These are phyloP conservation scores for Panagrolaimus sp. DNA, from an alignment of 1,140 invertebrate species.

Conservation along the genomic window DNA sequence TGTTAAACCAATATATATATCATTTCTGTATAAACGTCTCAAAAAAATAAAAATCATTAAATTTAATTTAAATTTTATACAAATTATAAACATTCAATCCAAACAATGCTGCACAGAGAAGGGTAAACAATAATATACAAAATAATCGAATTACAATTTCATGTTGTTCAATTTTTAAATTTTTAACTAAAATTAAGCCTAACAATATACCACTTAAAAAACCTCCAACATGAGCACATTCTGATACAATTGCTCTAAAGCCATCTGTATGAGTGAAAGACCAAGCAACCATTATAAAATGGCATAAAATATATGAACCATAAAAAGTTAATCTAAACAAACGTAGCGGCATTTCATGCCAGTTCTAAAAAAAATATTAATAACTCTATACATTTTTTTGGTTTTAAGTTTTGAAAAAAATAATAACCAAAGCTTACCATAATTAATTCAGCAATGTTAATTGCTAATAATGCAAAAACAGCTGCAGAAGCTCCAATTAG, in stretches of 20 bases:
- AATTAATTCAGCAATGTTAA: slow-evolving; percentile 12
- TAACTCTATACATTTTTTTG: not conserved
- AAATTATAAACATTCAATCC: slow-evolving; percentile 4
- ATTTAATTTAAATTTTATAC: not conserved
- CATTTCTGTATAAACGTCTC: not conserved
- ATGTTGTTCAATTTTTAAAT: slow-evolving; percentile 10
- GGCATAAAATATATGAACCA: slow-evolving; percentile 11
- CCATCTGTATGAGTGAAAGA: not conserved
- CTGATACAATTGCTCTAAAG: not conserved
- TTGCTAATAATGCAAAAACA: not conserved
- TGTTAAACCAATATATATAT: slow-evolving; percentile 5
- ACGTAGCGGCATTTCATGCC: slow-evolving; percentile 1
- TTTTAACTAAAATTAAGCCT: not conserved
- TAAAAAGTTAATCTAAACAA: slow-evolving; percentile 1
- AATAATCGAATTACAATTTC: slow-evolving; percentile 3
- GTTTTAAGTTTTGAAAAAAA: too few species aligned
- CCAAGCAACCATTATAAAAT: not conserved
- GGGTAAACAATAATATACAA: not conserved
- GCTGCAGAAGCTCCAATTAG: slow-evolving; percentile 1
- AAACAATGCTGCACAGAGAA: not conserved
- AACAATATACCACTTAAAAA: slow-evolving; percentile 8
- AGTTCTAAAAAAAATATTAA: slow-evolving; percentile 1
- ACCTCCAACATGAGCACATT: not conserved
- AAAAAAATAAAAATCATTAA: not conserved
- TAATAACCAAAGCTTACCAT: not conserved